Conservation (phyloP, 2,113 vertebrate species). For the Bufo bufo region DNA sequence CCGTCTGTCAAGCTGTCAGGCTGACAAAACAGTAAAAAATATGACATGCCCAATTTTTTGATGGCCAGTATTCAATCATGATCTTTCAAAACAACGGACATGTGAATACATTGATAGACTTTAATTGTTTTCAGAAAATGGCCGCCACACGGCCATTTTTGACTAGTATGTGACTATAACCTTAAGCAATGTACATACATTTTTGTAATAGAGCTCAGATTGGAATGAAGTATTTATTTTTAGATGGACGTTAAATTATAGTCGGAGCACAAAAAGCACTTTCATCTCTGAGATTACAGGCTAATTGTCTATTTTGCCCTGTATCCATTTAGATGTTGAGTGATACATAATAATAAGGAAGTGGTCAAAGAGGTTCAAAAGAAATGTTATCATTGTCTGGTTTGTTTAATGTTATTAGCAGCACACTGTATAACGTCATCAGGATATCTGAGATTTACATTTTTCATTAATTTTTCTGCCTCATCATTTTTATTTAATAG, state of each 20-base stretch:
- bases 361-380: slow-evolving; percentile 2
- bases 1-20: too few relatives aligned
- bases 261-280: slow-evolving; percentile 11
- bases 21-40: too few relatives aligned
- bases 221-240: slow-evolving; percentile 22
- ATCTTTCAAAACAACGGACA: too few relatives aligned
- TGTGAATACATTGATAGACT: too few relatives aligned
- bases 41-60: too few relatives aligned
- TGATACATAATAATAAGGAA: slow-evolving; percentile 4
- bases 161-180: neutral
- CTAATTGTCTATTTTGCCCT: neutral
- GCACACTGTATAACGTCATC: neutral
- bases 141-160: neutral
- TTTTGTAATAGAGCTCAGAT: neutral
- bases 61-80: too few relatives aligned
- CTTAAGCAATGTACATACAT: neutral
- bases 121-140: too few relatives aligned
- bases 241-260: neutral
- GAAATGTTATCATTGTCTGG: neutral
- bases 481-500: neutral
- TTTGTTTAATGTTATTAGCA: neutral
- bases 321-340: slow-evolving; percentile 20
- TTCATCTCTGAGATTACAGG: slow-evolving; percentile 28
- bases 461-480: neutral
- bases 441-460: neutral